phyloP scores from a whole-genome alignment of 2,888 invertebrate species.

The Drosophila picticornis region DNA sequence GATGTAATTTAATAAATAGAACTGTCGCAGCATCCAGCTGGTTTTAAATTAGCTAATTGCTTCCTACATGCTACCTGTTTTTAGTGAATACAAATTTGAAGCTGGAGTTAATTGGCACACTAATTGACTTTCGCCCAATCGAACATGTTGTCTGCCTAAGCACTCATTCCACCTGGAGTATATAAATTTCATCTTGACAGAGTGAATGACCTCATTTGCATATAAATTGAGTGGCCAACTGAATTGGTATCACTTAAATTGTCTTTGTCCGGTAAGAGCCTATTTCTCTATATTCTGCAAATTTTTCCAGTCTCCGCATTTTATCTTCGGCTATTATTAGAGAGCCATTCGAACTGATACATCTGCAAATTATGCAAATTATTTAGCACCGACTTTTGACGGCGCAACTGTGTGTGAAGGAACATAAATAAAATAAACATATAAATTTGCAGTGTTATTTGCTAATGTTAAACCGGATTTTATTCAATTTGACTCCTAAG shows the following conservation, averaged over 20 bases:
- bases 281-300: slow-evolving; percentile 22
- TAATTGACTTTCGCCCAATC: slow-evolving; percentile 45
- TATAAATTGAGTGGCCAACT: slow-evolving; percentile 52
- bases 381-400: slow-evolving; percentile 65
- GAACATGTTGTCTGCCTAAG: slow-evolving; percentile 30
- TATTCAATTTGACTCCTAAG: slow-evolving; percentile 40
- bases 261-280: slow-evolving; percentile 14
- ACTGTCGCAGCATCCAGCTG: slow-evolving; percentile 26
- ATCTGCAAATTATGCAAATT: slow-evolving; percentile 75
- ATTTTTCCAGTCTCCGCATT: slow-evolving; percentile 19
- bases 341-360: slow-evolving; percentile 58
- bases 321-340: slow-evolving; percentile 24
- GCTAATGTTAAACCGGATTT: slow-evolving; percentile 66
- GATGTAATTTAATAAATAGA: slow-evolving; percentile 56
- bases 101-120: slow-evolving; percentile 52
- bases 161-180: not conserved
- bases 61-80: slow-evolving; percentile 51
- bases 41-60: slow-evolving; percentile 33
- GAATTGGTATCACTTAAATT: slow-evolving; percentile 49
- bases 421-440: slow-evolving; percentile 65
- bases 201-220: slow-evolving; percentile 69
- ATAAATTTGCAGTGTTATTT: slow-evolving; percentile 41
- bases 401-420: slow-evolving; percentile 57
- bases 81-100: slow-evolving; percentile 12
- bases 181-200: slow-evolving; percentile 20